phyloP scores from a whole-genome alignment of 2,888 invertebrate genomes.

The Pemphredon lugubris region DNA sequence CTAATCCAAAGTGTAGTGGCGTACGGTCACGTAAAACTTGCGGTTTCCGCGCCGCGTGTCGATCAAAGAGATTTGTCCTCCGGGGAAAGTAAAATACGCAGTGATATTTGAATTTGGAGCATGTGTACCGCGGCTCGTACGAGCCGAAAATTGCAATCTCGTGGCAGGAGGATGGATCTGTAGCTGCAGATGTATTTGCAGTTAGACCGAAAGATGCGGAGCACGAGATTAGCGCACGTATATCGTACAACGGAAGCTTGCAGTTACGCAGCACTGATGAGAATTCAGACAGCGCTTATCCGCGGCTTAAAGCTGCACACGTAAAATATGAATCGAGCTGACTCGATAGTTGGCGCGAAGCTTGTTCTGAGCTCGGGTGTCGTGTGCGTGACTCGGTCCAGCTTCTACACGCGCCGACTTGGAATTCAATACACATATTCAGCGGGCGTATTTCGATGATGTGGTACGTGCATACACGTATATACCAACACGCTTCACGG shows the following conservation, averaged over 20 bases:
- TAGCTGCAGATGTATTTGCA: constrained; percentile 7
- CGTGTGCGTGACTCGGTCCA: background rate
- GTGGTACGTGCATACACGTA: background rate
- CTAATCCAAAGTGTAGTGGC: too few species aligned
- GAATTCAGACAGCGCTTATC: constrained; percentile 2
- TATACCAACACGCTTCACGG: background rate
- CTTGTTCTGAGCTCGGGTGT: too few species aligned
- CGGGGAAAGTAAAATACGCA: too few species aligned
- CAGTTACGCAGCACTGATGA: constrained; percentile 18
- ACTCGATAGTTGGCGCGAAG: background rate
- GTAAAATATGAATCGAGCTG: constrained; percentile 12
- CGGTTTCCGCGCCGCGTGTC: too few species aligned
- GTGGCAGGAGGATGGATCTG: too few species aligned
- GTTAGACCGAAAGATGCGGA: background rate
- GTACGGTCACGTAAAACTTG: too few species aligned
- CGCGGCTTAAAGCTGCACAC: constrained; percentile 14
- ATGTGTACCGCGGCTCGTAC: constrained; percentile 9
- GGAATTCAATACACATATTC: background rate
- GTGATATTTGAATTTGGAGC: too few species aligned
- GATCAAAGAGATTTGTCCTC: too few species aligned
- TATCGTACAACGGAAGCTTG: constrained; percentile 4
- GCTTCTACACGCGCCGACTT: background rate
- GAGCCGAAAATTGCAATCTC: constrained; percentile 13
- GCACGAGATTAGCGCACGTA: constrained; percentile 10
- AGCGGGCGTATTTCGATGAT: background rate